Conservation (phyloP, 1,140 invertebrate genomes). For the Cydia fagiglandana region DNA sequence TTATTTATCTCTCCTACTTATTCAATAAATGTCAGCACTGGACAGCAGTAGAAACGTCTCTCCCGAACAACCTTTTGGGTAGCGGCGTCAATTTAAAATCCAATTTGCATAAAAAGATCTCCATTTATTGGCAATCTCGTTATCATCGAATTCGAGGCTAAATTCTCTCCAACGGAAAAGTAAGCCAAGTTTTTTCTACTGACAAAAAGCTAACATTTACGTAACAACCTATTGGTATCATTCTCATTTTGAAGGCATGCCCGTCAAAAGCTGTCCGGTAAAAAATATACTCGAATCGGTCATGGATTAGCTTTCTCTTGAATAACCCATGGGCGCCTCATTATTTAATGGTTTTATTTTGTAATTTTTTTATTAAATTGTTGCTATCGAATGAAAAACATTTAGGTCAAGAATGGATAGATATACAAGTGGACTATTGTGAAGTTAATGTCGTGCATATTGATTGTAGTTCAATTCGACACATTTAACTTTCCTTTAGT, state of each 20-base stretch:
- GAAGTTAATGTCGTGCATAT: slow-evolving; percentile 15
- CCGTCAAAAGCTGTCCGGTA: slow-evolving; percentile 21
- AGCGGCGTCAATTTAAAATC: neutral
- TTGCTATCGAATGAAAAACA: neutral
- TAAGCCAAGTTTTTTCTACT: slow-evolving; percentile 28
- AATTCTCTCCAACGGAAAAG: slow-evolving; percentile 19
- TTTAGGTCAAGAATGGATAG: slow-evolving; percentile 5
- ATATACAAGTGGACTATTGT: neutral
- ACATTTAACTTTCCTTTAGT: neutral
- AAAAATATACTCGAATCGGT: slow-evolving; percentile 27
- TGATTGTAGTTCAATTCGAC: neutral
- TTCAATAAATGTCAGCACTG: neutral
- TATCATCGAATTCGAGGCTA: neutral
- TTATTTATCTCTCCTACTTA: neutral
- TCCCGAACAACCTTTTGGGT: neutral
- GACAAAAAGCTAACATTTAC: slow-evolving; percentile 22
- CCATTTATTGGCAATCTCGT: neutral
- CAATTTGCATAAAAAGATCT: neutral
- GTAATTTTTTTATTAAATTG: slow-evolving; percentile 16
- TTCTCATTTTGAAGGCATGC: slow-evolving; percentile 19
- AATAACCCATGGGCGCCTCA: slow-evolving; percentile 23
- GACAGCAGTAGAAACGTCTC: neutral
- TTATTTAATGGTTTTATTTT: slow-evolving; percentile 28
- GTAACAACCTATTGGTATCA: slow-evolving; percentile 27
- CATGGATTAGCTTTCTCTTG: slow-evolving; percentile 30